Evolutionary conservation across 2,797 vertebrate genomes (phyloP), one percentile per base, ranked within the genome.

Genomic region (Austrolebias charrua): DNA sequence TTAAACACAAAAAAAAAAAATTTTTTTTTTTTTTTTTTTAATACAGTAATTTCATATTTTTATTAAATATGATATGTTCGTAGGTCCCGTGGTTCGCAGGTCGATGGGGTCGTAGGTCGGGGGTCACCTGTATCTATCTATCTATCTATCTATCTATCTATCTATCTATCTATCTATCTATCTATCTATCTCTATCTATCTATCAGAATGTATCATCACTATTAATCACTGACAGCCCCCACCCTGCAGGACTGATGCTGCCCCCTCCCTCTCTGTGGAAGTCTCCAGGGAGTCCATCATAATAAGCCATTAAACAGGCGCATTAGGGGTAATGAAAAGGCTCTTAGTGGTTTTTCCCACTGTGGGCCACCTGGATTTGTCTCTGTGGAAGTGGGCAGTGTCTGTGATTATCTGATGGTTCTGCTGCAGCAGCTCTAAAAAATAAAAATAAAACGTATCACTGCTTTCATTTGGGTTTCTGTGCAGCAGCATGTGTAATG

Each of bases 261-360:
- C 63, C 78, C 80, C 71, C 66, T 76, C 80, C 74, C 73, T 85
- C 71, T 62, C 66, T 12, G 29, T 61, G 72, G 65, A 75, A 57
- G 62, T 90, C 92, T 89, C 93, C 55, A 10, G 92, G 90, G 93
- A 90, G 65, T 81, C 83, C 89, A 92, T 93, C 92, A 94, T 93
- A 91, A 93, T 93, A 91, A 93, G 79, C 89, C 90, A 94, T 93
- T 93, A 93, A 93, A 93, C 90, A 87, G 88, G 35, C 86, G 58
- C 89, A 93, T 94, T 93, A 92, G 85, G 77, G 77, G 74, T 91
- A 93, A 93, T 93, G 90, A 94, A 93, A 93, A 93, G 91, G 91
- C 92, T 93, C 91, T 93, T 88, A 93, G 90, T 90, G 87, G 69
- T 90, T 89, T 90, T 89, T 87, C 76, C 79, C 86, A 85, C 86